Evolutionary conservation across 2,888 invertebrate species (phyloP).

Genomic region (Mimachlamys varia): DNA sequence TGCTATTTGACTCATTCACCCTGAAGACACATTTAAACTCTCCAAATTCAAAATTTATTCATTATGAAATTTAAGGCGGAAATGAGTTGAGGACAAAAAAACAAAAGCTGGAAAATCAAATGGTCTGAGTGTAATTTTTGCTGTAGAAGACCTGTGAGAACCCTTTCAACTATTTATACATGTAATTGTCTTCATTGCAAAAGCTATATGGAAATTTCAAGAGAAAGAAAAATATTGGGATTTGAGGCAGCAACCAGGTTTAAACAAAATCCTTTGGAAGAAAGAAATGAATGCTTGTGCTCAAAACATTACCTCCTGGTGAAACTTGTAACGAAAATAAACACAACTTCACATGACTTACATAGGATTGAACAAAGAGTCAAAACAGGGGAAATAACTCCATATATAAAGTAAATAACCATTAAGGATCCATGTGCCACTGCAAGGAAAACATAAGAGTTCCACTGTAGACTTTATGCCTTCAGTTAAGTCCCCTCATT

Average conservation of each 20-base stretch:
- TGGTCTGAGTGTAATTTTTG: background rate
- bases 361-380: background rate
- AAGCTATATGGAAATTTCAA: background rate
- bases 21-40: too few relatives aligned
- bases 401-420: background rate
- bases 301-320: slow-evolving; percentile 1
- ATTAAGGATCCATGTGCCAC: background rate
- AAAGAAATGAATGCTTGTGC: background rate
- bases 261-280: background rate
- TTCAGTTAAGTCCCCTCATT: too few relatives aligned
- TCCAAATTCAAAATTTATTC: too few relatives aligned
- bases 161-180: background rate
- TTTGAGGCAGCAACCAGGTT: slow-evolving; percentile 4
- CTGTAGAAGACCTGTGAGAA: background rate
- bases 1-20: too few relatives aligned
- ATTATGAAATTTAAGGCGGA: too few relatives aligned
- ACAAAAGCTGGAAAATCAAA: too few relatives aligned
- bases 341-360: background rate
- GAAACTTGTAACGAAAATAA: background rate
- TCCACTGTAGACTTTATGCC: too few relatives aligned
- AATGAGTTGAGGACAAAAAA: too few relatives aligned
- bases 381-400: background rate
- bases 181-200: background rate
- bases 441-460: too few relatives aligned
- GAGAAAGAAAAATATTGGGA: background rate